A percentile compares a stretch with the other conserved stretches of the same genome.
Evolutionary conservation across 1,140 invertebrate species (phyloP).

Genomic region (Agrypnia vestita): DNA sequence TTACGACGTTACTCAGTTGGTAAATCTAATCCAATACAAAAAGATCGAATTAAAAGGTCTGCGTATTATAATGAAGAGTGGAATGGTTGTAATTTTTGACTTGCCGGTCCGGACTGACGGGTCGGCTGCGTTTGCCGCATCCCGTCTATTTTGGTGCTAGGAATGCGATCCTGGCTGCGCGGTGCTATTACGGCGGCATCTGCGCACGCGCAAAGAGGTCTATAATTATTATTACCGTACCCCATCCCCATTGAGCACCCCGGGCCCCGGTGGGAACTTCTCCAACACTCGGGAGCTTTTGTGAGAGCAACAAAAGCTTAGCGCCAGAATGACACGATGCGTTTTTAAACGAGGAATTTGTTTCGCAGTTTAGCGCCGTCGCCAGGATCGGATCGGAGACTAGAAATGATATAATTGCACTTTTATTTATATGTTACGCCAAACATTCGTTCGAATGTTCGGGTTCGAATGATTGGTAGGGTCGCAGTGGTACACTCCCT

Average conservation of each 20-base stretch:
- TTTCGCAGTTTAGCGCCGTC: conserved; percentile 14
- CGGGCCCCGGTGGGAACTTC: background rate
- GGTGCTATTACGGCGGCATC: background rate
- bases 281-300: conserved; percentile 36
- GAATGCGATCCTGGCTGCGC: background rate
- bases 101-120: too few species aligned
- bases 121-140: background rate
- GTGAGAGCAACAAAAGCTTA: conserved; percentile 36
- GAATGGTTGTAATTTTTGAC: too few species aligned
- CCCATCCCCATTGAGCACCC: background rate
- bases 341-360: background rate
- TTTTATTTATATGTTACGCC: too few species aligned
- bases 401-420: background rate
- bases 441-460: too few species aligned
- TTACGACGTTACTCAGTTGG: too few species aligned
- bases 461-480: too few species aligned
- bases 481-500: too few species aligned
- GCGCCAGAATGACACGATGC: conserved; percentile 31
- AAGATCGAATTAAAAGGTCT: too few species aligned
- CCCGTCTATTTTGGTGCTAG: background rate
- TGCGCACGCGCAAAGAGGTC: conserved; percentile 28
- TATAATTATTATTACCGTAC: conserved; percentile 28
- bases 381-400: background rate
- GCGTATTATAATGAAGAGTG: too few species aligned
- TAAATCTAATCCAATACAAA: too few species aligned